phyloP scores from a whole-genome alignment of 2,888 invertebrate genomes.

The Xestoiulus laeticollis region DNA sequence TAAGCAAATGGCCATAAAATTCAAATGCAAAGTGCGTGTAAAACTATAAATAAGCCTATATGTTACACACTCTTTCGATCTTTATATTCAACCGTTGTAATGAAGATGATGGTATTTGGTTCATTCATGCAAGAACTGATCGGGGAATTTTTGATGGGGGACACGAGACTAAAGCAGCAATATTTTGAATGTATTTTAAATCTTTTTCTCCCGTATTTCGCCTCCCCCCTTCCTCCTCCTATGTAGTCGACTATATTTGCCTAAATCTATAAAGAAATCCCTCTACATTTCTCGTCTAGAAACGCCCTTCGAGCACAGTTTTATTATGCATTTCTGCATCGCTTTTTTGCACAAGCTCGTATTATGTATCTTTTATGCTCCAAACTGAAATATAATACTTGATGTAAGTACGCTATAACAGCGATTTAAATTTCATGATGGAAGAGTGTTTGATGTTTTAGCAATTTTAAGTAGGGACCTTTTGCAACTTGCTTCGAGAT shows the following conservation, averaged over 20 bases:
- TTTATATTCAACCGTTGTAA: neutral
- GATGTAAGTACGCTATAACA: slow-evolving; percentile 40
- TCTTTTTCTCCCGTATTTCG: neutral
- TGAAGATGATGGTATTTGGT: slow-evolving; percentile 39
- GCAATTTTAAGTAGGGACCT: slow-evolving; percentile 41
- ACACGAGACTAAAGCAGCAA: neutral
- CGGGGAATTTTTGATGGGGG: slow-evolving; percentile 31
- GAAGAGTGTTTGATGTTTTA: slow-evolving; percentile 40
- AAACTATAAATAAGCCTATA: slow-evolving; percentile 36
- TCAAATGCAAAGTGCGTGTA: slow-evolving; percentile 43
- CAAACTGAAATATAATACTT: slow-evolving; percentile 40
- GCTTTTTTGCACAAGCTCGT: slow-evolving; percentile 6
- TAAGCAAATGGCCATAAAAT: slow-evolving; percentile 41
- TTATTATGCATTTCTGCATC: slow-evolving; percentile 39
- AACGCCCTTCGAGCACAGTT: slow-evolving; percentile 1
- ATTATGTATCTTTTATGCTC: slow-evolving; percentile 35
- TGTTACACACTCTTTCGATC: slow-evolving; percentile 27
- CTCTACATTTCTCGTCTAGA: neutral
- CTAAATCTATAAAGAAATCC: slow-evolving; percentile 41
- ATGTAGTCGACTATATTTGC: neutral
- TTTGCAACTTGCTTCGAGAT: neutral
- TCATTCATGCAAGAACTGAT: slow-evolving; percentile 38
- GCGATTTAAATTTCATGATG: slow-evolving; percentile 40
- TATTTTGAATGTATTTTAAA: neutral
- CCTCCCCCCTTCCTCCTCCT: neutral